Evolutionary conservation across 2,888 invertebrate species (phyloP).

Genomic region (Zhengitettix transpicula): DNA sequence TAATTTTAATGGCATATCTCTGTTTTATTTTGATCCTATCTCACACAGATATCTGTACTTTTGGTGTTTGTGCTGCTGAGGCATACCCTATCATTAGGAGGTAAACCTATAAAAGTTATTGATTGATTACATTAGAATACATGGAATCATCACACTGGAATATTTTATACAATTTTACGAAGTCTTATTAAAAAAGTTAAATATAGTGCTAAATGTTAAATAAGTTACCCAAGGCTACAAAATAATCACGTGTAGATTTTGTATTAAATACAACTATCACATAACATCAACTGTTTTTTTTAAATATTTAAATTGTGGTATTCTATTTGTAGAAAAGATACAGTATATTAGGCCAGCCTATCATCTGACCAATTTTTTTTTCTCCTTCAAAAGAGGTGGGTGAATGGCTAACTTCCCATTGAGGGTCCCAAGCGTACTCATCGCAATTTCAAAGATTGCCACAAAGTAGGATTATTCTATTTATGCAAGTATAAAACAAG

Average conservation of each 20-base stretch:
- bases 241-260: constrained; percentile 19
- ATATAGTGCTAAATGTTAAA: constrained; percentile 18
- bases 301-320: constrained; percentile 13
- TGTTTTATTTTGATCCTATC: not conserved
- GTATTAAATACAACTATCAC: constrained; percentile 19
- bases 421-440: constrained; percentile 10
- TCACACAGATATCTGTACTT: not conserved
- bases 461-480: constrained; percentile 5
- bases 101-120: constrained; percentile 12
- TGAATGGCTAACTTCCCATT: constrained; percentile 11
- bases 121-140: constrained; percentile 13
- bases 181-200: constrained; percentile 17
- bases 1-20: not conserved
- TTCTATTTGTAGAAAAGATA: constrained; percentile 17
- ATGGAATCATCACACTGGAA: constrained; percentile 18
- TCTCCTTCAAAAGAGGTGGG: constrained; percentile 6
- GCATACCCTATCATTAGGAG: constrained; percentile 10
- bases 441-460: constrained; percentile 8
- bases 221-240: constrained; percentile 19
- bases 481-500: constrained; percentile 8
- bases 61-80: constrained; percentile 11
- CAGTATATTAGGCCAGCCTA: constrained; percentile 14
- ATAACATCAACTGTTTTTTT: constrained; percentile 17
- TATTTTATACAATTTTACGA: constrained; percentile 17
- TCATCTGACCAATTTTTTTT: constrained; percentile 10